Conservation (phyloP, 2,797 vertebrate species). For the Muscicapa comitata region DNA sequence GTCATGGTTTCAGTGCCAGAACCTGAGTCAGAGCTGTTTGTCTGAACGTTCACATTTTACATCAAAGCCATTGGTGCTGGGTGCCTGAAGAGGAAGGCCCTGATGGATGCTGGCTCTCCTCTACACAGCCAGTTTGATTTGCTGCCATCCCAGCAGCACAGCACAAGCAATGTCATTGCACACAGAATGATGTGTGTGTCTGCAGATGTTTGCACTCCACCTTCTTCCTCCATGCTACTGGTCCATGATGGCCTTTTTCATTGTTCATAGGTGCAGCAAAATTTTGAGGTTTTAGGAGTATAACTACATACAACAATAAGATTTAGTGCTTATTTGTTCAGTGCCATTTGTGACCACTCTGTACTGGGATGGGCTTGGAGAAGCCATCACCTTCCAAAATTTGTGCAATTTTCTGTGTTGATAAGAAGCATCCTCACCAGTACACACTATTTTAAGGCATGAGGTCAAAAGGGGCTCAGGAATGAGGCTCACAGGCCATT, state of each 20-base stretch:
- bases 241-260: background rate
- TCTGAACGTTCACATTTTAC: accelerated
- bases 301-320: background rate
- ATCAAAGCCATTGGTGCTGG: background rate
- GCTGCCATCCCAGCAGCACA: background rate
- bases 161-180: background rate
- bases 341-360: background rate
- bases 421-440: background rate
- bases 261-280: background rate
- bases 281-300: background rate
- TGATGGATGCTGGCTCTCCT: background rate
- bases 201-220: background rate
- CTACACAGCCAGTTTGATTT: background rate
- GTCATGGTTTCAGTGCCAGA: background rate
- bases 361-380: background rate
- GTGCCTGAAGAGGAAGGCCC: background rate
- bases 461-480: background rate
- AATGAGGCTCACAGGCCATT: background rate
- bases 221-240: background rate
- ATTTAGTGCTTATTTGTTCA: background rate
- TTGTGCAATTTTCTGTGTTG: accelerated
- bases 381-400: background rate
- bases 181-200: background rate
- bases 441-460: too few species aligned
- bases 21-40: background rate